Conservation (phyloP, 2,113 vertebrate genomes). For the Chloropsis cyanopogon region DNA sequence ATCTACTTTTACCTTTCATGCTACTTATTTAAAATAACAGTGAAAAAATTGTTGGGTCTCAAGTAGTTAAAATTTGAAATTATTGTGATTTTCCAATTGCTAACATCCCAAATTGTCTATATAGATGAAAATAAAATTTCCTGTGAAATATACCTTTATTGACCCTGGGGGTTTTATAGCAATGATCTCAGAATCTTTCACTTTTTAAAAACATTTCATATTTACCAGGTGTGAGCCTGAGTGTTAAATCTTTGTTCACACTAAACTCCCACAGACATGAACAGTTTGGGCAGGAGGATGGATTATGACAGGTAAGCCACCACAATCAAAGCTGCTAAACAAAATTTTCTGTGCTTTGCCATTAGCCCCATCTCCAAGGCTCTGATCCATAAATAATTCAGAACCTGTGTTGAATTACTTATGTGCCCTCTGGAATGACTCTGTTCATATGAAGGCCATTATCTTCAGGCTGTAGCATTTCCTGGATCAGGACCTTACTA, state of each 20-base stretch:
- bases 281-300: not conserved
- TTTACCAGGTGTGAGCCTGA: not conserved
- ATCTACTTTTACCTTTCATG: not conserved
- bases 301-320: not conserved
- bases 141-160: not conserved
- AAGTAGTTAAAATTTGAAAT: not conserved
- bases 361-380: not conserved
- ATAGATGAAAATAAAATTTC: not conserved
- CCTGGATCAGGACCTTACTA: not conserved
- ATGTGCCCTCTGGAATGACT: not conserved
- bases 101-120: not conserved
- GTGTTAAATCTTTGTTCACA: not conserved
- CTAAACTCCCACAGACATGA: not conserved
- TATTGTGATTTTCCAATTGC: not conserved
- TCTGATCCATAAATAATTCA: constrained; percentile 5
- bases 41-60: not conserved
- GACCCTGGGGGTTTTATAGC: not conserved
- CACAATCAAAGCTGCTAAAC: not conserved
- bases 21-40: not conserved
- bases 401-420: not conserved
- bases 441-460: not conserved
- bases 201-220: not conserved
- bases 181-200: not conserved
- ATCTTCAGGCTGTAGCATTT: not conserved
- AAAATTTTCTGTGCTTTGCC: not conserved